Evolutionary conservation across 2,888 invertebrate species (phyloP), one percentile per base, ranked within the genome.

Genomic region (Pandemis heparana): DNA sequence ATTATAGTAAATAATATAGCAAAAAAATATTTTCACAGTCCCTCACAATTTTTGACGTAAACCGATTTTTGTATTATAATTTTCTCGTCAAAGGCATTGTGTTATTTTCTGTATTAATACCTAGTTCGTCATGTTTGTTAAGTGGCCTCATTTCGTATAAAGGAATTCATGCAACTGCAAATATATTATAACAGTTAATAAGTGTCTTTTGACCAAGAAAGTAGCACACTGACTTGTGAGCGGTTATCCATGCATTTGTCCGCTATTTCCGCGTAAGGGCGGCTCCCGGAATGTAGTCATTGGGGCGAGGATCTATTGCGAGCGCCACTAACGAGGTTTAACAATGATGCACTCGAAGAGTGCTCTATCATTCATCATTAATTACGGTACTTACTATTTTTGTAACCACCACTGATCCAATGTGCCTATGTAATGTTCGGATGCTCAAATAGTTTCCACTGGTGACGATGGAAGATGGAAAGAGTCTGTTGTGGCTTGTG

Each of bases 251-350:
- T 77, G 12, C 82, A 85, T 87, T 86, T 84, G 83, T 48, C 83
- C 81, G 83, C 83, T 83, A 82, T 84, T 82, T 51, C n/a, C 6
- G 0, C 16, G 5, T 12, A 51, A 32, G 23, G 23, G 23, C 23
- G 23, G 51, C 4, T 16, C 83, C 77, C 77, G 77, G 83, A 87
- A 85, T 85, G 85, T 85, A 91, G 79, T 87, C 89, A 78, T 85
- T 89, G 90, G 86, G 87, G 89, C 92, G 91, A 81, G 84, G 79
- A 81, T 92, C 85, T 89, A 93, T 93, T 93, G 93, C 92, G 92
- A 82, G 85, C 83, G 78, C 78, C 79, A 83, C 89, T 91, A 90
- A 90, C 87, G 88, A 91, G 89, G 84, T 85, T 82, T 87, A 86
- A 89, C 86, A 87, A 89, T 87, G 84, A 87, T 87, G 87, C 89